phyloP scores from a whole-genome alignment of 2,888 invertebrate species.

The Trissoscelio sp. region DNA sequence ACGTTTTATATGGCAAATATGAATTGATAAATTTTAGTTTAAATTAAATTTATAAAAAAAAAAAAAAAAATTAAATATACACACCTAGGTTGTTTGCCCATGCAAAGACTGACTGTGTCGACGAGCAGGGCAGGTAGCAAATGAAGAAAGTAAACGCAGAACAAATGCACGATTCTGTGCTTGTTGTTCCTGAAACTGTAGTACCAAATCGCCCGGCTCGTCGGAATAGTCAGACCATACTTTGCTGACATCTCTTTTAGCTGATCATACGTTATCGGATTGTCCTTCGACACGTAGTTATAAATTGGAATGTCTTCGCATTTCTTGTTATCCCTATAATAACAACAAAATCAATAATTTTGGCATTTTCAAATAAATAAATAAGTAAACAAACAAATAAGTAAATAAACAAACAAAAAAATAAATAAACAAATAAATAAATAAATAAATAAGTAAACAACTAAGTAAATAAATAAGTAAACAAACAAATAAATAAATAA shows the following conservation, averaged over 20 bases:
- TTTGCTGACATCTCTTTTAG: conserved; percentile 86
- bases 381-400: no score
- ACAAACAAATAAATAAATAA: no score
- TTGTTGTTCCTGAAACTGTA: conserved; percentile 87
- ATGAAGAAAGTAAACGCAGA: conserved; percentile 86
- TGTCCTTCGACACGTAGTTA: conserved; percentile 94
- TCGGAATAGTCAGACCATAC: conserved; percentile 86
- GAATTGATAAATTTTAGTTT: no score
- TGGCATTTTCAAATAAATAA: no score
- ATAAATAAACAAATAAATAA: no score
- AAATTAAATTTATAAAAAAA: no score
- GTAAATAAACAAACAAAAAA: no score
- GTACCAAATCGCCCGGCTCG: conserved; percentile 88
- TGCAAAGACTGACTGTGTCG: conserved; percentile 85
- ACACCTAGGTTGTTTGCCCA: conserved; percentile 87
- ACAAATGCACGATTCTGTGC: conserved; percentile 84
- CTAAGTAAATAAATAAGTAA: no score
- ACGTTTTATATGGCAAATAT: no score
- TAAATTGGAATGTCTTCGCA: conserved; percentile 87
- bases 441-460: no score
- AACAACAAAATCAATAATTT: neutral
- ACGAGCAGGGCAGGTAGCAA: conserved; percentile 87
- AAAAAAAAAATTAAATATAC: conserved; percentile 16
- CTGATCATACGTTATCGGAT: conserved; percentile 92
- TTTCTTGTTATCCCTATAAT: conserved; percentile 76